Evolutionary conservation across 1,140 invertebrate species (phyloP).

Genomic region (Heterodera carotae): DNA sequence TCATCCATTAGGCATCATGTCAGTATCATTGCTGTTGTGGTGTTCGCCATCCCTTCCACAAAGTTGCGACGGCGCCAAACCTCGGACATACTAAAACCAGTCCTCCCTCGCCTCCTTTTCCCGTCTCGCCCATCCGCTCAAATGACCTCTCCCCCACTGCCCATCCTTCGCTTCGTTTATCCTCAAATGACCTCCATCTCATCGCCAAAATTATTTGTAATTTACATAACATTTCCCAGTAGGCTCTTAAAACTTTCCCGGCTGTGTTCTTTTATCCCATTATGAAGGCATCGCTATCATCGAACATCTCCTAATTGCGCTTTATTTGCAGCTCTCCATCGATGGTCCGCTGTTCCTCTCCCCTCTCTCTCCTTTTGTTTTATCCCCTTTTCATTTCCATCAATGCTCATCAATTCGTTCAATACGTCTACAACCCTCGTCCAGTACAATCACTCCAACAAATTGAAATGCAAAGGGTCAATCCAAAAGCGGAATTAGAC

Average conservation of each 20-base stretch:
- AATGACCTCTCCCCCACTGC: no score
- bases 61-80: conserved; percentile 1
- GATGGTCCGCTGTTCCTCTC: neutral
- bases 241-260: no score
- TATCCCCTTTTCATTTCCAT: neutral
- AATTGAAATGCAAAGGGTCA: conserved; percentile 10
- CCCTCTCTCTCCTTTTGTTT: no score
- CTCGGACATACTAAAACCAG: neutral
- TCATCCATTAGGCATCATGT: neutral
- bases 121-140: neutral
- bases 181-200: neutral
- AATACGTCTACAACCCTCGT: conserved; percentile 6
- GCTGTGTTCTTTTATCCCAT: neutral
- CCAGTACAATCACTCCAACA: neutral
- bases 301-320: no score
- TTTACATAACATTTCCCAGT: neutral
- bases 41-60: neutral
- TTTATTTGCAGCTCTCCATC: neutral
- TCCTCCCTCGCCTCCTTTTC: neutral
- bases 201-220: neutral
- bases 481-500: neutral
- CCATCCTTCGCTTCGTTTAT: neutral
- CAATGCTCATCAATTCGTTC: neutral
- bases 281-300: neutral
- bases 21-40: neutral